Percentiles rank a stretch among this genome's conserved stretches.
phyloP scores from a whole-genome alignment of 2,888 invertebrate species.

The Copidosoma aretas region DNA sequence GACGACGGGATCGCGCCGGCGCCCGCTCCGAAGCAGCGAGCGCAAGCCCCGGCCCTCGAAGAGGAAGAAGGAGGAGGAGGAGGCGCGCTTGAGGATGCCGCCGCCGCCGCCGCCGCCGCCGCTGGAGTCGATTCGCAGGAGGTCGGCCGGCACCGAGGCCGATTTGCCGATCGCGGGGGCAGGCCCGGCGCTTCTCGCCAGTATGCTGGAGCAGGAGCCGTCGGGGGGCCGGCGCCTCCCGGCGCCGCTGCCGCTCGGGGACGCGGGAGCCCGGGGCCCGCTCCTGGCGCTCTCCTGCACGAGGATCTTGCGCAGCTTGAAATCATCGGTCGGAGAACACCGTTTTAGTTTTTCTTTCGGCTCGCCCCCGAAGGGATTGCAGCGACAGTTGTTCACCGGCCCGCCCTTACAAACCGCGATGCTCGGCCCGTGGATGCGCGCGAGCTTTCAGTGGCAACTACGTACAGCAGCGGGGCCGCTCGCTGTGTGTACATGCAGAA shows the following conservation, averaged over 20 bases:
- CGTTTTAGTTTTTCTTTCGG: background rate
- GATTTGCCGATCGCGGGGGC: background rate
- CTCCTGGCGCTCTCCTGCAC: conserved; percentile 11
- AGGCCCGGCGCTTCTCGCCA: background rate
- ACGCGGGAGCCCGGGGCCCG: background rate
- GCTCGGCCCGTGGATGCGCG: too few species aligned
- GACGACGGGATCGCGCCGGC: conserved; percentile 45
- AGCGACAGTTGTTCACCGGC: too few species aligned
- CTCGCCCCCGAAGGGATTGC: too few species aligned
- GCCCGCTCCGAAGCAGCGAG: background rate
- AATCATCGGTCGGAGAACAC: too few species aligned
- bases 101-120: background rate
- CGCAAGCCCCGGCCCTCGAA: conserved; percentile 39
- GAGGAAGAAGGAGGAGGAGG: conserved; percentile 50
- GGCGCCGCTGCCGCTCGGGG: background rate
- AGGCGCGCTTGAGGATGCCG: conserved; percentile 46
- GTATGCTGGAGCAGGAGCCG: too few species aligned
- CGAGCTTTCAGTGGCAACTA: too few species aligned
- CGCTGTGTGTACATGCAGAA: too few species aligned
- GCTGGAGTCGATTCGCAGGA: background rate
- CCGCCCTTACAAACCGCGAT: too few species aligned
- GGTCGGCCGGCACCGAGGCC: conserved; percentile 8
- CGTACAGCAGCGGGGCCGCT: too few species aligned
- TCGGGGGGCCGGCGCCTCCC: background rate
- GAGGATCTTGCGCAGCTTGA: conserved; percentile 35